phyloP scores from a whole-genome alignment of 2,113 vertebrate genomes.

The Sebastes schlegelii region DNA sequence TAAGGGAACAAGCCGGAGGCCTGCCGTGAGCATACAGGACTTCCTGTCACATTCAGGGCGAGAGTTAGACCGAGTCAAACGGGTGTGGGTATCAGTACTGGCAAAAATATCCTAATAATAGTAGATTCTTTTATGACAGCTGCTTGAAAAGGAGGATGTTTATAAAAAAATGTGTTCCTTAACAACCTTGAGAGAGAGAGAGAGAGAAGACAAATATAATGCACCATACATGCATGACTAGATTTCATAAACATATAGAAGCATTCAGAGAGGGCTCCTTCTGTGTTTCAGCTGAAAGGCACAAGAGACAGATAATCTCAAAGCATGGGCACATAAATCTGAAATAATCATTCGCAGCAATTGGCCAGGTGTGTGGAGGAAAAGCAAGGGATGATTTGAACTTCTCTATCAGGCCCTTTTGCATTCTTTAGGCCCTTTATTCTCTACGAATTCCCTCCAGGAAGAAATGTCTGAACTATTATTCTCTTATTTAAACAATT shows the following conservation, averaged over 20 bases:
- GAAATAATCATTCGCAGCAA: not conserved
- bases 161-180: slow-evolving; percentile 10
- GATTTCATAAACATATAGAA: not conserved
- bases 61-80: slow-evolving; percentile 21
- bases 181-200: not conserved
- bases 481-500: not conserved
- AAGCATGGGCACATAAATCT: not conserved
- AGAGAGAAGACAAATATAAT: no score
- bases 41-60: slow-evolving; percentile 52
- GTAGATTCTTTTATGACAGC: slow-evolving; percentile 21
- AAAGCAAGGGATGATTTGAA: not conserved
- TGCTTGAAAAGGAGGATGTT: slow-evolving; percentile 24
- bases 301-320: not conserved
- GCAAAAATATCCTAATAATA: slow-evolving; percentile 17
- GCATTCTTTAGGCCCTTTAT: not conserved
- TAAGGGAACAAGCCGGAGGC: slow-evolving; percentile 47
- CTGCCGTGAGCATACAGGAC: slow-evolving; percentile 29
- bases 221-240: not conserved
- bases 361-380: not conserved
- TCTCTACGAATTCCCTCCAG: not conserved
- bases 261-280: not conserved
- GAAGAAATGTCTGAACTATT: not conserved
- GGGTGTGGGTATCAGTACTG: slow-evolving; percentile 27
- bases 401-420: not conserved
- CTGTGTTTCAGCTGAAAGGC: not conserved